A percentile compares a stretch with the other conserved stretches of the same genome.
Conservation (phyloP, 2,113 vertebrate species). For the Solenodon paradoxus region DNA sequence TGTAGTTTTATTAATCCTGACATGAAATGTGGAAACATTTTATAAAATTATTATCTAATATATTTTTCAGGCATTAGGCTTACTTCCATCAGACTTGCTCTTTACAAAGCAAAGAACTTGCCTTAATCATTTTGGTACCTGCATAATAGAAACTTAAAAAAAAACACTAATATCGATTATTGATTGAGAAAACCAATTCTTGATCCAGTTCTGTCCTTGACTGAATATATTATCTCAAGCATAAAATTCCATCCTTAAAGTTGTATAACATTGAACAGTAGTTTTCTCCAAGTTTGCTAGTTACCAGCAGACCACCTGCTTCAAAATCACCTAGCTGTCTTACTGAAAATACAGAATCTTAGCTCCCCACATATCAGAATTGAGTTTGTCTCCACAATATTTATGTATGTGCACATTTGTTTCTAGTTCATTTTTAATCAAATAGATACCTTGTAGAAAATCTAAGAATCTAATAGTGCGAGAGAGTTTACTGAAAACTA, state of each 20-base stretch:
- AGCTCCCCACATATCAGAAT: background rate
- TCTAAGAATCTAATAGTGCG: background rate
- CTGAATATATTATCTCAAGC: slow-evolving; percentile 4
- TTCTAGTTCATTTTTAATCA: slow-evolving; percentile 21
- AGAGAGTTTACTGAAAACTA: slow-evolving; percentile 33
- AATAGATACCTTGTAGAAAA: background rate
- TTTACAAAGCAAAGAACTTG: slow-evolving; percentile 47
- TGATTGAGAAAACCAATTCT: slow-evolving; percentile 13
- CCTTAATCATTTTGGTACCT: slow-evolving; percentile 7
- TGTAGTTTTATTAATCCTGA: background rate
- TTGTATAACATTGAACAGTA: background rate
- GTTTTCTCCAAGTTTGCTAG: background rate
- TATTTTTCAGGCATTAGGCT: slow-evolving; percentile 1
- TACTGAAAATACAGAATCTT: slow-evolving; percentile 9
- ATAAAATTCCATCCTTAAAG: slow-evolving; percentile 2
- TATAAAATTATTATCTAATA: slow-evolving; percentile 38
- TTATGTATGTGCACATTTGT: background rate
- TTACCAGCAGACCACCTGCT: background rate
- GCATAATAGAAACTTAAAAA: slow-evolving; percentile 38
- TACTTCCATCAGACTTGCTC: background rate
- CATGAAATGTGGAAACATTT: slow-evolving; percentile 33
- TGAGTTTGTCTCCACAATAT: background rate
- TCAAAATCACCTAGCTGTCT: background rate
- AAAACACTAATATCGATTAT: background rate
- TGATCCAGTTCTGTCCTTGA: background rate